Evolutionary conservation across 1,140 invertebrate species (phyloP), one percentile per base, ranked within the genome.

Genomic region (Belonocnema kinseyi): DNA sequence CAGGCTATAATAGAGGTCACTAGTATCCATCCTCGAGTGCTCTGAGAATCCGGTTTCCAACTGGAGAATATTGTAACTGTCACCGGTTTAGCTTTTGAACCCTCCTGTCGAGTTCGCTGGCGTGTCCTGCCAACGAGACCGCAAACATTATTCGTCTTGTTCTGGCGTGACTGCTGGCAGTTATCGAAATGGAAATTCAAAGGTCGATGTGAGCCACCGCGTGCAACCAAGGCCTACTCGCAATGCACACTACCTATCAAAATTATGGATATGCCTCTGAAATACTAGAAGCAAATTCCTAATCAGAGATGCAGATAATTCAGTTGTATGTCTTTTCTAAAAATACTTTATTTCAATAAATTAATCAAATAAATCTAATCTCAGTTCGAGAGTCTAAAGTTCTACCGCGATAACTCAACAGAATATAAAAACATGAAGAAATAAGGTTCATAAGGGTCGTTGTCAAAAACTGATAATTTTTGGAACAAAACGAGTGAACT

Each of bases 121-220:
- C 61, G 61, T 66, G 61, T 66, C 61, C 61, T 66, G 40, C 33
- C 61, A 50, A 75, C 56, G 56, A 56, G 78, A 87, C 86, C 85
- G 77, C 85, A 82, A 83, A 83, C 72, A 80, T 82, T 77, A 85
- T 86, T 85, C 81, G 79, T 87, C 82, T 88, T 83, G 83, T 85
- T 87, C 86, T 73, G 61, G 77, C 75, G 77, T 80, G 71, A 72
- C 84, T 82, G 80, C 76, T 85, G 84, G 75, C 84, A 82, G 72
- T 80, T 76, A 77, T 76, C 66, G 71, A 73, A 71, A 84, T 80
- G 77, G 72, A 79, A 83, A 84, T 84, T 75, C 80, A 80, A 81
- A 72, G 78, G 66, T 40, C 26, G 61, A 66, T 66, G 33, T 33
- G 14, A 66, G 40, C 61, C 61, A 46, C 40, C 61, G 61, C 61